A percentile compares a stretch with the other conserved stretches of the same genome.
These are phyloP conservation scores for Drosophila sechellia DNA, from an alignment of 1,140 invertebrate species.

Conservation along the genomic window DNA sequence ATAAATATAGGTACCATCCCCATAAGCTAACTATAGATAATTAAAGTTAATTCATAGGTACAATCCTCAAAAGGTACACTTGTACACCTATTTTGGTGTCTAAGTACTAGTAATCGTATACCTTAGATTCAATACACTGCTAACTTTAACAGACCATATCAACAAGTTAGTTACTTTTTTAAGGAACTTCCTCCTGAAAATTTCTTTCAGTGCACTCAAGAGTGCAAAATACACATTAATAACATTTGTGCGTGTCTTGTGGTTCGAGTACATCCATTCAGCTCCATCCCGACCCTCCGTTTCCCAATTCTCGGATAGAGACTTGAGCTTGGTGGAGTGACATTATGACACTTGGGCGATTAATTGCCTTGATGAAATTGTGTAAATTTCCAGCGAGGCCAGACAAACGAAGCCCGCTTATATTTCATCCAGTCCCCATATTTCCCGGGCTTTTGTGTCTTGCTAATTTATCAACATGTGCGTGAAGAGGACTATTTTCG, in stretches of 20 bases:
- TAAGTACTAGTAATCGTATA: too few relatives aligned
- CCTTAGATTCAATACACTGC: too few relatives aligned
- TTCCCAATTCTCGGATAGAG: constrained; percentile 1
- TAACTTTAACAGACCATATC: neutral
- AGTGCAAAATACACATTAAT: constrained; percentile 67
- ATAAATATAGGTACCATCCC: too few relatives aligned
- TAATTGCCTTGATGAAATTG: constrained; percentile 80
- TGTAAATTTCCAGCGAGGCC: constrained; percentile 45
- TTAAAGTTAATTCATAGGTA: neutral
- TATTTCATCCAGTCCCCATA: constrained; percentile 2
- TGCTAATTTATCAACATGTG: constrained; percentile 64
- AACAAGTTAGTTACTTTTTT: neutral
- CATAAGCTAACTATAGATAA: too few relatives aligned
- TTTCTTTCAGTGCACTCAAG: constrained; percentile 15
- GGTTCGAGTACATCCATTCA: constrained; percentile 43
- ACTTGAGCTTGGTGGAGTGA: constrained; percentile 36
- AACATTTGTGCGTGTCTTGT: constrained; percentile 62
- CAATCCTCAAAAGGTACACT: too few relatives aligned
- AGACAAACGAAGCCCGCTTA: constrained; percentile 25
- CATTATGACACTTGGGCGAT: constrained; percentile 63
- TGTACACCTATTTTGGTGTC: too few relatives aligned
- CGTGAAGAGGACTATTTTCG: constrained; percentile 41
- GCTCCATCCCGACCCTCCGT: neutral
- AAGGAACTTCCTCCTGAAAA: neutral
- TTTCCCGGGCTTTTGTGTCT: constrained; percentile 11